phyloP scores from a whole-genome alignment of 1,140 invertebrate species.

The Drosophila tsacasi region DNA sequence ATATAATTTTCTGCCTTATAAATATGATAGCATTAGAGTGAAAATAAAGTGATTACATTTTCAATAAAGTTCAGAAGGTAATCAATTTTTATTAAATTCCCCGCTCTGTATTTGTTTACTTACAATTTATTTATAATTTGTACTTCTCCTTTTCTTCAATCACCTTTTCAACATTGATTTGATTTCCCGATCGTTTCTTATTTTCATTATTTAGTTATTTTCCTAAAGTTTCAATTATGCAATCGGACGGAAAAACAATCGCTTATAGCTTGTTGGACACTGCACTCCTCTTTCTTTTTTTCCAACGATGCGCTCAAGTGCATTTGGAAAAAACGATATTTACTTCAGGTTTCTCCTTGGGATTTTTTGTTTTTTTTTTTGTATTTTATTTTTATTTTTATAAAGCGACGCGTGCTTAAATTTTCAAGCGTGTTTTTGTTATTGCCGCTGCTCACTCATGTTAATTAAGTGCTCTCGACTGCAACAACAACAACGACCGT shows the following conservation, averaged over 20 bases:
- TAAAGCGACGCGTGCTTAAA: constrained; percentile 36
- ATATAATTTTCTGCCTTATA: too few relatives aligned
- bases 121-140: background rate
- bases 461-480: constrained; percentile 33
- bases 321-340: constrained; percentile 35
- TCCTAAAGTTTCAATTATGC: constrained; percentile 23
- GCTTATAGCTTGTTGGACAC: constrained; percentile 4
- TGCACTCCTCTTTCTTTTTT: constrained; percentile 19
- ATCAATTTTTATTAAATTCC: background rate
- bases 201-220: constrained; percentile 10
- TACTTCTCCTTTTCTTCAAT: background rate
- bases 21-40: too few relatives aligned
- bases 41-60: too few relatives aligned
- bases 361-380: background rate
- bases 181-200: background rate
- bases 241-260: constrained; percentile 23
- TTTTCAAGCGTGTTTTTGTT: constrained; percentile 21
- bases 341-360: constrained; percentile 13
- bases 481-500: background rate
- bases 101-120: background rate
- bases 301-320: constrained; percentile 34
- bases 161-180: background rate
- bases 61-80: background rate
- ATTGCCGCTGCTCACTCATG: constrained; percentile 23
- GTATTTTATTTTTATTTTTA: background rate